These are phyloP conservation scores for Rhinella marina DNA, from an alignment of 2,797 vertebrate genomes.

Conservation along the genomic window DNA sequence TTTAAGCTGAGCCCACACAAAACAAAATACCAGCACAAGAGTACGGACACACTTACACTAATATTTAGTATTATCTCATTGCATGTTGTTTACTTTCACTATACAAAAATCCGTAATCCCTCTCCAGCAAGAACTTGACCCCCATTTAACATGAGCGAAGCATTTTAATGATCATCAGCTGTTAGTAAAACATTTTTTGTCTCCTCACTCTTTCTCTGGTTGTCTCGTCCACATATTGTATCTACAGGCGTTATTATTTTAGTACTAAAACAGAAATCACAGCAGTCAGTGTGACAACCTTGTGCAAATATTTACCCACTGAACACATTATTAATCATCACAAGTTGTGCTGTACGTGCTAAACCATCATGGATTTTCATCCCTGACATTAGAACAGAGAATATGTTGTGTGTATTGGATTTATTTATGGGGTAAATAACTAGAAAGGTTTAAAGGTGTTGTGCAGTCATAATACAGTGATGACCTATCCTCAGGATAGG, in stretches of 20 bases:
- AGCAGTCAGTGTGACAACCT: slow-evolving; percentile 34
- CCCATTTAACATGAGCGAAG: slow-evolving; percentile 5
- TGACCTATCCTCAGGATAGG: too few species aligned
- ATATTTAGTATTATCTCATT: not conserved
- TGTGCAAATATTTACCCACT: slow-evolving; percentile 44
- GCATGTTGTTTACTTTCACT: slow-evolving; percentile 8
- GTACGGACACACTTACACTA: not conserved
- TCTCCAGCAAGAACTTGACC: not conserved
- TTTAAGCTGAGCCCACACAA: not conserved
- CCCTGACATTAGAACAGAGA: not conserved
- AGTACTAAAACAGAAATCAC: slow-evolving; percentile 24
- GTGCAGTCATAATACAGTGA: too few species aligned
- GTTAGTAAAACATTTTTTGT: not conserved
- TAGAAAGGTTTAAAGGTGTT: too few species aligned
- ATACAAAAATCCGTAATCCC: not conserved
- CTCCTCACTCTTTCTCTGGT: not conserved
- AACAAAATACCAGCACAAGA: not conserved
- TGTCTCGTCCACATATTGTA: slow-evolving; percentile 8
- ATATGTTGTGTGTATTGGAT: not conserved
- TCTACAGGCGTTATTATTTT: not conserved
- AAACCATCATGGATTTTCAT: not conserved
- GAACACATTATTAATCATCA: slow-evolving; percentile 16
- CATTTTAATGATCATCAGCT: slow-evolving; percentile 22
- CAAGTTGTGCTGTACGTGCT: not conserved
- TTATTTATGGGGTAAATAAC: too few species aligned